Evolutionary conservation across 23 tunicate genomes (phyloP).

Genomic region (Styela clava): DNA sequence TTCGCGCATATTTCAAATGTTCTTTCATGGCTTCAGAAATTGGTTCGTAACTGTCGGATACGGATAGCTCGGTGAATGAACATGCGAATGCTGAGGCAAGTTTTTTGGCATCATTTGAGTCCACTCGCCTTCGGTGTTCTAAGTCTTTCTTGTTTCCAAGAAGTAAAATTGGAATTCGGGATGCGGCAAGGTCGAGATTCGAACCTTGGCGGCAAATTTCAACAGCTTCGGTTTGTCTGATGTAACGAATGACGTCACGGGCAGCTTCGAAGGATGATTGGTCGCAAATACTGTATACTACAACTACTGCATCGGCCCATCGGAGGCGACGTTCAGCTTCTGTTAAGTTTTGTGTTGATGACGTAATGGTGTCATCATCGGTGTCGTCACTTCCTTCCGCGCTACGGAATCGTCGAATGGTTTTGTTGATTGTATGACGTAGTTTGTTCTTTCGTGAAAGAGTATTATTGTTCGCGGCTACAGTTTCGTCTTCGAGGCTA

Average conservation of each 20-base stretch:
- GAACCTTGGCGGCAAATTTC: conserved; percentile 3
- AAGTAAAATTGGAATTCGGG: conserved; percentile 7
- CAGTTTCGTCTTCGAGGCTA: conserved; percentile 11
- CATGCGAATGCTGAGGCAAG: not conserved
- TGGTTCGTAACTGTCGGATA: conserved; percentile 4
- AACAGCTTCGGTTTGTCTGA: conserved; percentile 8
- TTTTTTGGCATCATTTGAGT: not conserved
- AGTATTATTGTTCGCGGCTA: not conserved
- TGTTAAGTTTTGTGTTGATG: not conserved
- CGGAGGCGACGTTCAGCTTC: not conserved
- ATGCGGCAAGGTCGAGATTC: not conserved
- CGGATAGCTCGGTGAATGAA: conserved; percentile 11
- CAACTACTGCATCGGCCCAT: conserved; percentile 28
- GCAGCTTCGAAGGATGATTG: conserved; percentile 11
- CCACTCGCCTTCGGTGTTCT: not conserved
- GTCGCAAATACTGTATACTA: conserved; percentile 31
- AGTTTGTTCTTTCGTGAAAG: conserved; percentile 9
- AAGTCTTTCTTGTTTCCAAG: conserved; percentile 21
- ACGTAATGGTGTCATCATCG: conserved; percentile 14
- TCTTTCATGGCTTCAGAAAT: conserved; percentile 16
- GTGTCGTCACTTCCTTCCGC: conserved; percentile 19
- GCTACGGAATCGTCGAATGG: conserved; percentile 18
- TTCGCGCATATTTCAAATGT: not conserved
- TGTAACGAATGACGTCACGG: conserved; percentile 22
- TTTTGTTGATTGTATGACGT: conserved; percentile 16